Base-by-base conservation (phyloP, 2,888 invertebrate genomes). In the Phlogophora meticulosa region DNA sequence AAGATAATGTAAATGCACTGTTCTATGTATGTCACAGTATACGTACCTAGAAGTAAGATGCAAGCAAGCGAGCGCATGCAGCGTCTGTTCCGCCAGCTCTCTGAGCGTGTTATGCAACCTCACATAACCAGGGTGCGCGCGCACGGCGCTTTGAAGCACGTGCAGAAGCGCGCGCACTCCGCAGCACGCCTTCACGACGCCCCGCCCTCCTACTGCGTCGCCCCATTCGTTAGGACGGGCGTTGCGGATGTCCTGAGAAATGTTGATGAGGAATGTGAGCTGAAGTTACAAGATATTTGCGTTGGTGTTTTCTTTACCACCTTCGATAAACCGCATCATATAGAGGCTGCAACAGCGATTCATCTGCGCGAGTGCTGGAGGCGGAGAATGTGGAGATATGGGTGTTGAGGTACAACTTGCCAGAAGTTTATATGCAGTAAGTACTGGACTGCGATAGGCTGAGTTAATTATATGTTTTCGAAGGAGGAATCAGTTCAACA, bases 151-250 rank as follows among this genome's bases (percentile, higher is more conserved):
- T 4, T 57, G 69, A 66, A 88, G 36, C 69, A 80, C 71, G 20
- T 64, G 75, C 46, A 91, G 72, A 28, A 90, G 48, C n/a, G 66
- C 62, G 55, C 90, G 90, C 58, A 79, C 85, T 55, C 88, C 87
- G 69, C 82, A 70, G 49, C 87, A 83, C 72, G 88, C 86, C n/a
- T 68, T 62, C 22, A 85, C 15, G 46, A 92, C 88, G 32, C 86
- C 88, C 32, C 85, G 85, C 13, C 92, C 93, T 7, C 88, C 87
- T 0, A 76, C 68, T 0, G 57, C 20, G 71, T 89, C 91, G 11
- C 88, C 88, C 92, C 93, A 93, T 20, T 87, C 87, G 67, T 84
- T 67, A 0, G 86, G 82, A 0, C 85, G 87, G 0, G 88, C 87
- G 15, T 83, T 68, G 0, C 72, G 82, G 61, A 93, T 83, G 38